phyloP scores from a whole-genome alignment of 2,113 vertebrate genomes.

The Tretioscincus oriximinensis region DNA sequence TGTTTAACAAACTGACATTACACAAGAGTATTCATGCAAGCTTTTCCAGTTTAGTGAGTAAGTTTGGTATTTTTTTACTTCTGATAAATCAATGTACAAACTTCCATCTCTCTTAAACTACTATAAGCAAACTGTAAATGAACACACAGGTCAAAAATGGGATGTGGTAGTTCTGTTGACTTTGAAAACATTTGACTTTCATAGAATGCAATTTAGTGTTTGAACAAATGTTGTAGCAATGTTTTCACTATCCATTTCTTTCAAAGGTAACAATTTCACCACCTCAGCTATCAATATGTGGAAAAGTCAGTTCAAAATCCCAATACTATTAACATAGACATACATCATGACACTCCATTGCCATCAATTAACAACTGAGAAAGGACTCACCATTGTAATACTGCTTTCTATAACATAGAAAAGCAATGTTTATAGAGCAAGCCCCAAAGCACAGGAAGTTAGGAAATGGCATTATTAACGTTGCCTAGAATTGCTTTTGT shows the following conservation, averaged over 20 bases:
- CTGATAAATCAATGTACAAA: slow-evolving; percentile 79
- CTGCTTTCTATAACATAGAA: background rate
- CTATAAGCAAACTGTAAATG: slow-evolving; percentile 78
- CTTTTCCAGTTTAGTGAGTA: slow-evolving; percentile 68
- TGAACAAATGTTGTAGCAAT: slow-evolving; percentile 54
- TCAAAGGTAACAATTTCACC: slow-evolving; percentile 66
- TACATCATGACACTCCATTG: background rate
- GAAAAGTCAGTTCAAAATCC: slow-evolving; percentile 57
- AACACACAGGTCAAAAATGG: slow-evolving; percentile 71
- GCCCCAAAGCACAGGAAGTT: background rate
- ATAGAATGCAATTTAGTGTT: slow-evolving; percentile 63
- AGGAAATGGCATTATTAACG: background rate
- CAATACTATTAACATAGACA: background rate
- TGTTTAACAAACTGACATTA: slow-evolving; percentile 72
- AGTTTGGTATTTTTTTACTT: slow-evolving; percentile 72
- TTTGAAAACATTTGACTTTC: slow-evolving; percentile 76
- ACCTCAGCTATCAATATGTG: slow-evolving; percentile 55
- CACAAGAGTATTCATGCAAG: slow-evolving; percentile 61
- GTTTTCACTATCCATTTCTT: slow-evolving; percentile 61
- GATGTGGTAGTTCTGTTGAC: slow-evolving; percentile 74
- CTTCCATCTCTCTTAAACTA: slow-evolving; percentile 72
- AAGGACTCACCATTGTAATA: background rate
- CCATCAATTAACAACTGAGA: background rate
- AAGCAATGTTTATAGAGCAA: slow-evolving; percentile 9
- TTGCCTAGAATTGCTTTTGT: background rate